Percentiles rank a stretch among this genome's conserved stretches.
phyloP scores from a whole-genome alignment of 2,113 vertebrate species.

The Psilopsiagon aurifrons region DNA sequence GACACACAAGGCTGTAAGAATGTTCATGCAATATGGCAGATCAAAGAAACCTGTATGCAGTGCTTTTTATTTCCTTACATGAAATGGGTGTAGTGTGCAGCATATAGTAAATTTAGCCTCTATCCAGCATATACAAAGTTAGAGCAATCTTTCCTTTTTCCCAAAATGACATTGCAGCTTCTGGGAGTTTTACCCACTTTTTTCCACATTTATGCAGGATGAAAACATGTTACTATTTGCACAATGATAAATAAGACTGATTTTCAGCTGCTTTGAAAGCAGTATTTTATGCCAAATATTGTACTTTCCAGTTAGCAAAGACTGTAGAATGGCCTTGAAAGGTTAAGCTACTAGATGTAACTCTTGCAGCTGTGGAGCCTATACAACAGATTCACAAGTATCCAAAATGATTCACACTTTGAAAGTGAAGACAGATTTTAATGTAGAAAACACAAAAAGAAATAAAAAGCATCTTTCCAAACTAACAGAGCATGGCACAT shows the following conservation, averaged over 20 bases:
- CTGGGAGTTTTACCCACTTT: neutral
- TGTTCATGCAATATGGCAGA: neutral
- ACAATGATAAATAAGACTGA: neutral
- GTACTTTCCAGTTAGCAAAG: neutral
- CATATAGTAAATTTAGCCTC: neutral
- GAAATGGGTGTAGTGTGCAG: neutral
- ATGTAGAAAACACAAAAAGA: slow-evolving; percentile 1
- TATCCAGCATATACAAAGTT: neutral
- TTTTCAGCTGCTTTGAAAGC: neutral
- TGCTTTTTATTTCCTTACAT: slow-evolving; percentile 1
- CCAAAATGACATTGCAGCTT: neutral
- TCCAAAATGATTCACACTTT: neutral
- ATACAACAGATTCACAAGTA: neutral
- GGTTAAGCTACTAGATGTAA: neutral
- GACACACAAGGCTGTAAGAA: neutral
- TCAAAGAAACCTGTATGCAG: neutral
- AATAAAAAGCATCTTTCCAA: neutral
- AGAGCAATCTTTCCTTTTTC: neutral
- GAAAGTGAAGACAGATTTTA: neutral
- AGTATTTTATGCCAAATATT: neutral
- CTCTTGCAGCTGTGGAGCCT: neutral
- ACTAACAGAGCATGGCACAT: neutral
- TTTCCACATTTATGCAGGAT: neutral
- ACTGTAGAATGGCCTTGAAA: neutral
- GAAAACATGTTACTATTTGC: neutral